Conservation (phyloP, 1,140 invertebrate genomes). For the Mactra quadrangularis region DNA sequence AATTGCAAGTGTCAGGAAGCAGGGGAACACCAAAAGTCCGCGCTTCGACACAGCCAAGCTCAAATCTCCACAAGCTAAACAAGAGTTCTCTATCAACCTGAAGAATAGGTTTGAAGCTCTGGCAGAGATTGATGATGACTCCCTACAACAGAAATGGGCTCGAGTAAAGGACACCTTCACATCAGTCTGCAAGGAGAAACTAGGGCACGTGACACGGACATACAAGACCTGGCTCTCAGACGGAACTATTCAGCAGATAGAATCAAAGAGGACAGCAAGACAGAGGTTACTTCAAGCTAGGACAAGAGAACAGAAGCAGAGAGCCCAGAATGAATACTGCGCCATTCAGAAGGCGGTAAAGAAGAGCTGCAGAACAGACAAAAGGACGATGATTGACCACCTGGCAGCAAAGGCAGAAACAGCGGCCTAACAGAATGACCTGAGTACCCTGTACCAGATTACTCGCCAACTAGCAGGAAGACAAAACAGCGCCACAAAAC, state of each 20-base stretch:
- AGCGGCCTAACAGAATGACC: background rate
- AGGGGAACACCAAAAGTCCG: background rate
- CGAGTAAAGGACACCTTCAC: constrained; percentile 11
- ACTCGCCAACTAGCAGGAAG: background rate
- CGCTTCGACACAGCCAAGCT: background rate
- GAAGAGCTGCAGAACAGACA: background rate
- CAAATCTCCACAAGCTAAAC: background rate
- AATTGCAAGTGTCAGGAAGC: background rate
- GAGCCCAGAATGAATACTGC: background rate
- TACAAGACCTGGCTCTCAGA: constrained; percentile 40
- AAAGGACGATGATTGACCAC: background rate
- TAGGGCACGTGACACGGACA: background rate
- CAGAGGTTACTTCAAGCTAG: background rate
- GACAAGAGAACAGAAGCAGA: constrained; percentile 16
- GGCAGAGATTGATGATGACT: constrained; percentile 12
- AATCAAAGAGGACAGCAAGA: background rate
- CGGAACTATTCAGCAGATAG: constrained; percentile 21
- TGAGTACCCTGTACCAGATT: constrained; percentile 8
- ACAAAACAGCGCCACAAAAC: too few relatives aligned
- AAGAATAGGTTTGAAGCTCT: constrained; percentile 36
- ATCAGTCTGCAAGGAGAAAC: constrained; percentile 20
- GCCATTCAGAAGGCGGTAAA: background rate
- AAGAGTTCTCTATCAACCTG: background rate
- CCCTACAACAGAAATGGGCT: constrained; percentile 18
- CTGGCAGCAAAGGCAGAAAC: constrained; percentile 5